Base-by-base conservation (phyloP, 2,888 invertebrate genomes). In the Plutella xylostella region DNA sequence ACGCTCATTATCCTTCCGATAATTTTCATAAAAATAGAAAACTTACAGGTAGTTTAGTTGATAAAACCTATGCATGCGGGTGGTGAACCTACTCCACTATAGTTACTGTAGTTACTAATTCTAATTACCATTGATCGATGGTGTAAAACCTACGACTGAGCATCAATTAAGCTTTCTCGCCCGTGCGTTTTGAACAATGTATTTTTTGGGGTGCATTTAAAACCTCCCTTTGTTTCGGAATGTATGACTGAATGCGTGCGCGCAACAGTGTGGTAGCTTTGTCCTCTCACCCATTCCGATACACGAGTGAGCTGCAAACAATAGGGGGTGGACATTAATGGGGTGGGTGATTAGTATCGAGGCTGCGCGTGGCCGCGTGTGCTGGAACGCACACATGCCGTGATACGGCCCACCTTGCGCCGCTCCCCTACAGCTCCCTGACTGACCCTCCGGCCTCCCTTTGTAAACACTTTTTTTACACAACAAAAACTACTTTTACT, bases 361-460 rank as follows among this genome's bases (percentile, higher is more conserved):
- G 63, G 60, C 57, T 55, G 58, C 60, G 60, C 63, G 61, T 63
- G 58, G 59, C 58, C 59, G 58, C 66, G 68, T 65, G 66, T 73
- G 75, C 72, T 62, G 74, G 78, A 73, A 74, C 80, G 73, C 70
- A 67, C 77, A 76, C 80, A 77, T 76, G 78, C 65, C 63, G 67
- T 80, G 83, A 80, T 82, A 82, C 67, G 71, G 71, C 57, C 65
- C 72, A 79, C 83, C 82, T 82, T 83, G 82, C 82, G 82, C 78
- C 73, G 64, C 51, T 51, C 67, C 59, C 60, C 67, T 67, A 74
- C 70, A 74, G 53, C 64, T 67, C 62, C 62, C 52, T 22, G 61
- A 65, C 65, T 69, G 72, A 75, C 78, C 79, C 78, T 25, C 45
- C 30, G 21, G 60, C 61, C 64, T 68, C 65, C 59, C 51, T 60